phyloP scores from a whole-genome alignment of 2,888 invertebrate genomes.

The Chromoteleia sp. region DNA sequence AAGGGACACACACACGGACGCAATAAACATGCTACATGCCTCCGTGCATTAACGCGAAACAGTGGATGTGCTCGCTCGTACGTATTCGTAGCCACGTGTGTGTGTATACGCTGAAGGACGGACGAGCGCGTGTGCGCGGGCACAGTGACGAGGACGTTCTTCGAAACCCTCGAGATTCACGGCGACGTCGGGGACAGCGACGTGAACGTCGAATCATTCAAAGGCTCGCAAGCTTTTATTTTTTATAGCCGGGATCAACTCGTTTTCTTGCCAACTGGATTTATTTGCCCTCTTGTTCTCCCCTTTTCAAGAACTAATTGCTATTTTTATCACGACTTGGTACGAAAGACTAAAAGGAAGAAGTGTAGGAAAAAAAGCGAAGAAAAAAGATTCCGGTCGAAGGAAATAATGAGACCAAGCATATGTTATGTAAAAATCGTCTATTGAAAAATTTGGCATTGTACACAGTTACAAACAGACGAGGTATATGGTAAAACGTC shows the following conservation, averaged over 20 bases:
- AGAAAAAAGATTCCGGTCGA: background rate
- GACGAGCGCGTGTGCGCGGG: background rate
- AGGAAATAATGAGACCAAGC: slow-evolving; percentile 27
- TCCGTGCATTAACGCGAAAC: background rate
- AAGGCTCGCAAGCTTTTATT: slow-evolving; percentile 10
- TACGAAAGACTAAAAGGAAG: background rate
- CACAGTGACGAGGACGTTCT: slow-evolving; percentile 43
- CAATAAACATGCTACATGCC: slow-evolving; percentile 1
- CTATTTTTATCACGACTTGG: background rate
- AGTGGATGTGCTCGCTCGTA: slow-evolving; percentile 1
- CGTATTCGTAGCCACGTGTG: background rate
- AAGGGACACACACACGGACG: too few species aligned
- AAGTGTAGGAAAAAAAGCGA: background rate
- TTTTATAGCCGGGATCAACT: slow-evolving; percentile 5
- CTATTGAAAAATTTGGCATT: slow-evolving; percentile 39
- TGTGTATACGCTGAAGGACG: background rate
- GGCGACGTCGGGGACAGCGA: slow-evolving; percentile 49
- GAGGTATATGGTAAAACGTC: background rate
- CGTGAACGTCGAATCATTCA: slow-evolving; percentile 26
- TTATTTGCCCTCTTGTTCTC: background rate
- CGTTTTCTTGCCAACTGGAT: slow-evolving; percentile 15
- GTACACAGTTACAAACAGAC: slow-evolving; percentile 21
- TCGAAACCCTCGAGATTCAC: slow-evolving; percentile 28
- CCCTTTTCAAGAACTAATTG: background rate
- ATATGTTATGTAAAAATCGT: slow-evolving; percentile 24